Conservation (phyloP, 2,113 vertebrate genomes). For the Speoplatyrhinus poulsoni region DNA sequence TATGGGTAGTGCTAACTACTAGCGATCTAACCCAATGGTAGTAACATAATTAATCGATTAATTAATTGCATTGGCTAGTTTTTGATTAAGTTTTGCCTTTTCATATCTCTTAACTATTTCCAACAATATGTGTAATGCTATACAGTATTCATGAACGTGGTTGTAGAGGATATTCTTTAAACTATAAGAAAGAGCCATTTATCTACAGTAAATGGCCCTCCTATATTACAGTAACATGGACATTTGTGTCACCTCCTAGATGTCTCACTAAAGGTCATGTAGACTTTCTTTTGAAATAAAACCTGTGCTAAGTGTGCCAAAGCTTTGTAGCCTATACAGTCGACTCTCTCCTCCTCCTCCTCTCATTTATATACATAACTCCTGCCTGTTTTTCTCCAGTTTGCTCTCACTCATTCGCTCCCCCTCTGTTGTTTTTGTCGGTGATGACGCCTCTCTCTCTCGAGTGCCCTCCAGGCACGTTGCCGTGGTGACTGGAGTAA, state of each 20-base stretch:
- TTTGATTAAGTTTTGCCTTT: conserved; percentile 70
- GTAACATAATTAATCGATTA: conserved; percentile 54
- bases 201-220: conserved; percentile 44
- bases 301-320: not conserved
- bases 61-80: conserved; percentile 63
- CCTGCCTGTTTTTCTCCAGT: conserved; percentile 37
- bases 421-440: conserved; percentile 66
- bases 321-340: conserved; percentile 19
- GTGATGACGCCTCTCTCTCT: conserved; percentile 68
- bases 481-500: conserved; percentile 73
- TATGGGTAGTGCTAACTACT: conserved; percentile 63
- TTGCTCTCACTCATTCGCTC: conserved; percentile 50
- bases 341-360: conserved; percentile 35
- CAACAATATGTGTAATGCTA: not conserved
- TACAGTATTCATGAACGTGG: not conserved
- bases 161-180: conserved; percentile 47
- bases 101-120: conserved; percentile 58
- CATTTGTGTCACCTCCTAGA: conserved; percentile 43
- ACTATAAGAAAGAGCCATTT: conserved; percentile 25
- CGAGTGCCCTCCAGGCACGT: conserved; percentile 70
- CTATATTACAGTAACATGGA: conserved; percentile 33
- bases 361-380: conserved; percentile 35
- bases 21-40: conserved; percentile 53
- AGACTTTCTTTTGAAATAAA: conserved; percentile 14
- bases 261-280: conserved; percentile 50